Percentiles rank a stretch among this genome's conserved stretches.
Conservation (phyloP, 2,888 invertebrate species). For the Melolontha melolontha region DNA sequence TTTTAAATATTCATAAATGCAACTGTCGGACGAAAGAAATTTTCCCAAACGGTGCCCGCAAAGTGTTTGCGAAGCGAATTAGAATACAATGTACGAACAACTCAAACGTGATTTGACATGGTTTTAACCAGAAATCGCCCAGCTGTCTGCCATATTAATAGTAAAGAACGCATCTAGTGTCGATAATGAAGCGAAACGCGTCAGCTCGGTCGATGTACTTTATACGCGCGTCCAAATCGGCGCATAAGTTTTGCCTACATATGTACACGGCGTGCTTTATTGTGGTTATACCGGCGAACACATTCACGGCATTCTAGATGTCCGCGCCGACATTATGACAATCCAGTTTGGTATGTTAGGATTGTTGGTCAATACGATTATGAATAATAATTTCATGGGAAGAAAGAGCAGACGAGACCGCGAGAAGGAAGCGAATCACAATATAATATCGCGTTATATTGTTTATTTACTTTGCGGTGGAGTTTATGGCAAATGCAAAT, state of each 20-base stretch:
- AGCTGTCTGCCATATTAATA: constrained; percentile 43
- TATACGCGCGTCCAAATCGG: constrained; percentile 22
- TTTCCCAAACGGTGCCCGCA: constrained; percentile 17
- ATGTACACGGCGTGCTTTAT: constrained; percentile 49
- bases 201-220: constrained; percentile 48
- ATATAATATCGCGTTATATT: constrained; percentile 28
- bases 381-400: constrained; percentile 33
- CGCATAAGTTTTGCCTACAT: constrained; percentile 45
- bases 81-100: constrained; percentile 3
- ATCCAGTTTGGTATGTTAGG: constrained; percentile 41
- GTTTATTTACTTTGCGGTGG: constrained; percentile 42
- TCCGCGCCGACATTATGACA: constrained; percentile 35
- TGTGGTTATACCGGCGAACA: constrained; percentile 48
- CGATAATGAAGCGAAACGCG: constrained; percentile 1
- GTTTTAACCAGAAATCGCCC: constrained; percentile 40
- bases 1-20: constrained; percentile 18
- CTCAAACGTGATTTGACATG: constrained; percentile 30
- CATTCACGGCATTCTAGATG: constrained; percentile 28
- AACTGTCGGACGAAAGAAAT: constrained; percentile 20
- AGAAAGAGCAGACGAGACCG: constrained; percentile 2
- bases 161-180: constrained; percentile 9
- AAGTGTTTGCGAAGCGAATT: background rate
- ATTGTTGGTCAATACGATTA: constrained; percentile 42
- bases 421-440: constrained; percentile 18
- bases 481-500: constrained; percentile 42